Base-by-base conservation (phyloP, 2,797 vertebrate genomes). In the Gymnoscopelus microlampas region DNA sequence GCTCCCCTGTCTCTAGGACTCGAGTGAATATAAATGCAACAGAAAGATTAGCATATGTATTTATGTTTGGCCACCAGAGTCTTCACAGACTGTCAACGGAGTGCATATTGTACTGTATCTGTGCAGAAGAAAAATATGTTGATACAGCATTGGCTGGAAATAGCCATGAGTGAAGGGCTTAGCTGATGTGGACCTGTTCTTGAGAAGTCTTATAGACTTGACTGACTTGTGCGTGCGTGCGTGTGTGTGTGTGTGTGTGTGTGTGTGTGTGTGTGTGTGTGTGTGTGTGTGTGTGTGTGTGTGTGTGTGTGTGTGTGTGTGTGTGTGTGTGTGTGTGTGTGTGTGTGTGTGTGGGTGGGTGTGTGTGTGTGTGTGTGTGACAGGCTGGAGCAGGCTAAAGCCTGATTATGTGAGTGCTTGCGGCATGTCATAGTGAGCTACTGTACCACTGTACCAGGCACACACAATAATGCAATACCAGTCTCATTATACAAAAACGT, bases 391-490 rank as follows among this genome's bases (percentile, higher is more conserved):
- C 62, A 60, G 47, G 67, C 58, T 75, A 73, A 82, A 66, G 48
- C 67, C 68, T 58, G 65, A 68, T 79, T 64, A 77, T 63, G 29
- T 63, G 29, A 70, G 73, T 66, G 85, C 59, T 57, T 44, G 63
- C 72, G 80, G 69, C 63, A 60, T 74, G 65, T 60, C 50, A 68
- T 76, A 64, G 50, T 5, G 23, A 24, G 60, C 60, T 12, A 63
- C 39, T 44, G 39, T 44, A 44, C 39, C 7, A 6, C 39, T 35
- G 32, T 35, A 35, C 32, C 32, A 35, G 32, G 67, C 47, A 70
- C 74, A 63, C 23, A 4, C 67, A 76, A 54, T 71, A 78, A 79
- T 85, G 75, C 80, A 71, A 70, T 44, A 44, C 39, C 9, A 44
- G 39, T 44, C 39, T 44, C 39, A 2, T 29, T 29, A 29, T 29